Percentiles rank a stretch among this genome's conserved stretches.
Conservation (phyloP, 2,113 vertebrate species). For the Phasianus colchicus region DNA sequence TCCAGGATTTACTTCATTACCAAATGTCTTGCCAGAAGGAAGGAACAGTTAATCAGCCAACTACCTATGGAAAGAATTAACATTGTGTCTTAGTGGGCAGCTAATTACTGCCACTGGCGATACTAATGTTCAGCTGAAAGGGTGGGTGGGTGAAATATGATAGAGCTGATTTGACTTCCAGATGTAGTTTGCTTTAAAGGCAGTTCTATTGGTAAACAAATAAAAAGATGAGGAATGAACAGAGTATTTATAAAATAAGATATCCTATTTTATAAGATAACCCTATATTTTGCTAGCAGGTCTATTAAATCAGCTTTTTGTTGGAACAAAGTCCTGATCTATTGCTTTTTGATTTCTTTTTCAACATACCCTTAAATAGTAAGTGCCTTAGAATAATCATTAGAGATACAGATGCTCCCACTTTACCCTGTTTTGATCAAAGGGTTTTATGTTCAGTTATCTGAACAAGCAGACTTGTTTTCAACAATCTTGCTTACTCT, state of each 20-base stretch:
- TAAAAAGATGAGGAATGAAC: background rate
- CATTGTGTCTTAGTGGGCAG: background rate
- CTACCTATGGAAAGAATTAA: background rate
- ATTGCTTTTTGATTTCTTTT: background rate
- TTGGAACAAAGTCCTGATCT: background rate
- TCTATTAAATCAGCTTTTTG: background rate
- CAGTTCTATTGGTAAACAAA: background rate
- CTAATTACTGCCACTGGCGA: background rate
- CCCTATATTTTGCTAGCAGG: background rate
- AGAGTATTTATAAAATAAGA: background rate
- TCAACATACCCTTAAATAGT: background rate
- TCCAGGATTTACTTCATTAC: slow-evolving; percentile 24
- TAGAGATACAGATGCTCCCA: background rate
- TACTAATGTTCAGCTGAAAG: background rate
- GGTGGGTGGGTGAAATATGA: background rate
- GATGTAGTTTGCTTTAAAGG: background rate
- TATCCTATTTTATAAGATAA: background rate
- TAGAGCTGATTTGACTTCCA: background rate
- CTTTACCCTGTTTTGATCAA: background rate
- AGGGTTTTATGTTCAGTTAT: background rate
- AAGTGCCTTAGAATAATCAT: background rate
- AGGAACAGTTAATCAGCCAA: background rate
- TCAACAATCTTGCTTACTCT: background rate
- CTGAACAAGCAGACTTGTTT: background rate
- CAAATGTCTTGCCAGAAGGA: slow-evolving; percentile 14